These are phyloP conservation scores for Lonchura striata DNA, from an alignment of 2,113 vertebrate genomes.

Conservation along the genomic window DNA sequence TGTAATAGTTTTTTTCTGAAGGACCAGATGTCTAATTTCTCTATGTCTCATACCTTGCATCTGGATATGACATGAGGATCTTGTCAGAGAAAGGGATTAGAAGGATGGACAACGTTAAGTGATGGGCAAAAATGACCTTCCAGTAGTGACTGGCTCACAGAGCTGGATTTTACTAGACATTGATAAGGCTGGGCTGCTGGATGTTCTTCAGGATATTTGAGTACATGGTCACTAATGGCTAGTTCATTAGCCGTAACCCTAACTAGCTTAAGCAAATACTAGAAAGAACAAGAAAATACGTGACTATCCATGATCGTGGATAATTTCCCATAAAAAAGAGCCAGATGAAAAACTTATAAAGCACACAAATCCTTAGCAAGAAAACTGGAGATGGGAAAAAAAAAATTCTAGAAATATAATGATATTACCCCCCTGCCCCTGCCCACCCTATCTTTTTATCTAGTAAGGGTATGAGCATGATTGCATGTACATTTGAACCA, in stretches of 20 bases:
- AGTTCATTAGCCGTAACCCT: not conserved
- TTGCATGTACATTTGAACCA: not conserved
- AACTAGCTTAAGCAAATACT: slow-evolving; percentile 3
- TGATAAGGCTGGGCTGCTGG: not conserved
- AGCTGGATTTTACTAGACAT: not conserved
- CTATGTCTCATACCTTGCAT: not conserved
- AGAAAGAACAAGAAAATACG: not conserved
- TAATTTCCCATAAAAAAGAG: not conserved
- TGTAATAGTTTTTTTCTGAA: not conserved
- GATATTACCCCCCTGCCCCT: accelerated
- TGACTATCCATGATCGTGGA: not conserved
- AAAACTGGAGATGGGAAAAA: not conserved
- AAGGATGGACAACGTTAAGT: not conserved
- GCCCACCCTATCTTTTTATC: not conserved
- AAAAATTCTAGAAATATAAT: not conserved
- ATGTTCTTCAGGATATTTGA: not conserved
- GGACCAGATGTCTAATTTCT: not conserved
- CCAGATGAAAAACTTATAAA: not conserved
- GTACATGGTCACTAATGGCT: not conserved
- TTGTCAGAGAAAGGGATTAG: not conserved
- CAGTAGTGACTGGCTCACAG: not conserved
- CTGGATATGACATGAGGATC: not conserved
- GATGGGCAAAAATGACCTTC: not conserved
- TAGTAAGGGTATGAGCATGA: not conserved
- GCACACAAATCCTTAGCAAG: not conserved